Evolutionary conservation across 2,113 vertebrate genomes (phyloP), one percentile per base, ranked within the genome.

Genomic region (Camelus bactrianus): DNA sequence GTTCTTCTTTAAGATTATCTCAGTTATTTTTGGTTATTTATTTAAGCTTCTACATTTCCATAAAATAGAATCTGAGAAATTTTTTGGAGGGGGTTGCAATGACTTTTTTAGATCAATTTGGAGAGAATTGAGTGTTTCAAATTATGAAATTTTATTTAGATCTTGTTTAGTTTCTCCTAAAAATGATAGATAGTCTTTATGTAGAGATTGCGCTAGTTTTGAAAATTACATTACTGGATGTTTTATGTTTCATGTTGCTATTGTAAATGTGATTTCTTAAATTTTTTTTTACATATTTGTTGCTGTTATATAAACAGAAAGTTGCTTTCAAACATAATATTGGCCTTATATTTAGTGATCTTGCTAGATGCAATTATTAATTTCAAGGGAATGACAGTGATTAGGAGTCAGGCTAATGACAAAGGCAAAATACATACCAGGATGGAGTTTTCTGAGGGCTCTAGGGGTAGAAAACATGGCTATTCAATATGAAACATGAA

Each of bases 161-260:
- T 35, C 56, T 85, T 38, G 20, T 88, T 69, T 91, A 82, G 76
- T 75, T 82, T 93, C 32, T 93, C 48, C 81, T 19, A 93, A 54
- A 91, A 60, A 77, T 93, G 12, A 62, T 64, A 56, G 26, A 10
- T 65, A 58, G 15, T 52, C 20, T 93, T 93, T 97, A 80, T 77
- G 9, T 73, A 92, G 8, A 56, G 9, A n/a, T 11, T 11, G 6
- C 38, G 54, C 12, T 89, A 60, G 38, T 46, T 82, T 76, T 83
- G 52, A 76, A 86, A 64, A 32, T 76, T 92, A 42, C 19, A 60
- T 93, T 76, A 72, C 19, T 46, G 22, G 10, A 24, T 77, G 4
- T 60, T 79, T 88, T 77, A n/a, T 91, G 17, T 75, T 93, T 93
- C 26, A 80, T 52, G 32, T 6, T 82, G 20, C 32, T 83, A 30